phyloP scores from a whole-genome alignment of 2,113 vertebrate genomes.

The Poicephalus gulielmi region DNA sequence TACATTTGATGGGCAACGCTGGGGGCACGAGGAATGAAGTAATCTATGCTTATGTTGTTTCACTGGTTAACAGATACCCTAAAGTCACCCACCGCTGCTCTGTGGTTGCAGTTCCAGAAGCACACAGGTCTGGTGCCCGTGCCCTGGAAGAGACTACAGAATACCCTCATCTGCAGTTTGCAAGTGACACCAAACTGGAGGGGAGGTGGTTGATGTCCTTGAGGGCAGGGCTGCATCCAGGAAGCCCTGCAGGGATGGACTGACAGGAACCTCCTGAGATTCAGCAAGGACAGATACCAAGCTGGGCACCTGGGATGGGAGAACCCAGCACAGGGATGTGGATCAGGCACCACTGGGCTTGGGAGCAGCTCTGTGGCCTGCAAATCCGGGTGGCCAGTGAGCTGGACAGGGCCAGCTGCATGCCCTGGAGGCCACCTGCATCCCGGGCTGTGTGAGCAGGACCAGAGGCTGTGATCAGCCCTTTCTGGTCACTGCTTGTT shows the following conservation, averaged over 20 bases:
- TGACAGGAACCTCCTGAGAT: neutral
- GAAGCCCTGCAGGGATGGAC: neutral
- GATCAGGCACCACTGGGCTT: neutral
- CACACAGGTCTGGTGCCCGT: neutral
- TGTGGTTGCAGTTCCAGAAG: fast-evolving
- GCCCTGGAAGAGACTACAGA: neutral
- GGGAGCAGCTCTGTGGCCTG: neutral
- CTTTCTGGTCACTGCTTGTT: neutral
- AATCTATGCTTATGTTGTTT: fast-evolving
- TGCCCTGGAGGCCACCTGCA: neutral
- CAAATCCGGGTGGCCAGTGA: neutral
- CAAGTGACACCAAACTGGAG: neutral
- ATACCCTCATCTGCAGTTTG: neutral
- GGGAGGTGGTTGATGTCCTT: neutral
- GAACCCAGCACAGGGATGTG: neutral
- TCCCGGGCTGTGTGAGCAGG: fast-evolving
- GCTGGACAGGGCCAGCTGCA: neutral
- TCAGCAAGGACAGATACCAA: neutral
- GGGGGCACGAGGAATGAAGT: neutral
- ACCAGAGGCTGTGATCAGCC: neutral
- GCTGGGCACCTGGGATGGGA: neutral
- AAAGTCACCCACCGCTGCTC: neutral
- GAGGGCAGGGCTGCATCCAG: neutral
- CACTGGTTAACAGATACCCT: neutral
- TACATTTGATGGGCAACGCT: neutral